Percentiles rank a stretch among this genome's conserved stretches.
These are phyloP conservation scores for Tipula confusa DNA, from an alignment of 2,888 invertebrate genomes.

Conservation along the genomic window DNA sequence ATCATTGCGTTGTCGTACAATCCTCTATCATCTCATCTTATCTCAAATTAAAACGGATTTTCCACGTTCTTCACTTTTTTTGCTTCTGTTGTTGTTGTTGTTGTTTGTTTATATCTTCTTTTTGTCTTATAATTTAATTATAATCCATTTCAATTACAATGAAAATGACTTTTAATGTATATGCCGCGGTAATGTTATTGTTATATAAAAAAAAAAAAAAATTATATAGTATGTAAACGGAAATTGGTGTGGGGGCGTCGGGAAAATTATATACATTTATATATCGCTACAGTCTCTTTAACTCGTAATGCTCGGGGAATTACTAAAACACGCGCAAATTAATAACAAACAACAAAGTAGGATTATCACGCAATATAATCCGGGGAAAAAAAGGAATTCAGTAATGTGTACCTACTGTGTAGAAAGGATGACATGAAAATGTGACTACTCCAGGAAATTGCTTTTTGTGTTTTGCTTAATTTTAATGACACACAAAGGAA, in stretches of 20 bases:
- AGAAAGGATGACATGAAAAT: background rate
- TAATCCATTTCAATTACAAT: slow-evolving; percentile 25
- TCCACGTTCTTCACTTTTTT: background rate
- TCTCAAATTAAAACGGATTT: slow-evolving; percentile 16
- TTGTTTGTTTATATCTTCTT: background rate
- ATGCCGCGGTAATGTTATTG: slow-evolving; percentile 1
- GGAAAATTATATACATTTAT: background rate
- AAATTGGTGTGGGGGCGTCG: background rate
- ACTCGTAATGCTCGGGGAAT: background rate
- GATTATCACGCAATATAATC: background rate
- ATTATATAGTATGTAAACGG: background rate
- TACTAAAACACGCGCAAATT: background rate
- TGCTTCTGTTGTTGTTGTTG: too few relatives aligned
- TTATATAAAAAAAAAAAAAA: background rate
- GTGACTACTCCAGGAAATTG: background rate
- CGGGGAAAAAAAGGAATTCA: background rate
- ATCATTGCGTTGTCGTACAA: background rate
- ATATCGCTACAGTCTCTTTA: background rate
- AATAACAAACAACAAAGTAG: background rate
- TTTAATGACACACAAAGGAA: slow-evolving; percentile 3
- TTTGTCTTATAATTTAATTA: slow-evolving; percentile 20
- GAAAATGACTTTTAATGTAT: slow-evolving; percentile 25
- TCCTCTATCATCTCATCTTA: background rate
- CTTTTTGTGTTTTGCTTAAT: background rate
- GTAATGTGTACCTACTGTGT: background rate